Conservation (phyloP, 2,113 vertebrate genomes). For the Hemiscyllium ocellatum region DNA sequence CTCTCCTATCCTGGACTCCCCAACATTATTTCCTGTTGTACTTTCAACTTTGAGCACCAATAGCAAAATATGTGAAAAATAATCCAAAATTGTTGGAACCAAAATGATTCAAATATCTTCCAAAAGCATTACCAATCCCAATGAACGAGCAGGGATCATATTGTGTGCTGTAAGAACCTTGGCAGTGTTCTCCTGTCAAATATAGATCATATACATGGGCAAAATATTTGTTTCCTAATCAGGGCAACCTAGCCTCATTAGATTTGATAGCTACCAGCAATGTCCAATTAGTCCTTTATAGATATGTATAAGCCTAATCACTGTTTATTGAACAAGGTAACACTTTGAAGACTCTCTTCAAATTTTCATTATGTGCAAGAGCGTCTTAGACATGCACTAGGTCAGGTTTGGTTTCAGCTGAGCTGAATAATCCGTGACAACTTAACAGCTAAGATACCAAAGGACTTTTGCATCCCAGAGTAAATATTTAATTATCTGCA, state of each 20-base stretch:
- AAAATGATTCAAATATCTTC: neutral
- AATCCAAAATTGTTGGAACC: neutral
- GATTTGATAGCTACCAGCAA: neutral
- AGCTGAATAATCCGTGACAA: neutral
- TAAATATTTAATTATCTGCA: neutral
- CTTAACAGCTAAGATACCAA: neutral
- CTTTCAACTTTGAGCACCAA: neutral
- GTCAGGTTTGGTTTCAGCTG: neutral
- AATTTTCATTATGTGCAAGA: neutral
- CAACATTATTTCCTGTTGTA: neutral
- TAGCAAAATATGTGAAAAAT: neutral
- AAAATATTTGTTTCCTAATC: neutral
- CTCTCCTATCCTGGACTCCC: neutral
- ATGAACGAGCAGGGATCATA: neutral
- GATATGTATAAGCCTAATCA: neutral
- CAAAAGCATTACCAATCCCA: neutral
- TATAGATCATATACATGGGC: neutral
- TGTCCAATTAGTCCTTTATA: neutral
- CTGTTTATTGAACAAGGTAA: neutral
- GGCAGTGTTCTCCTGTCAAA: neutral
- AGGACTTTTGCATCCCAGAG: neutral
- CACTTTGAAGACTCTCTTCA: neutral
- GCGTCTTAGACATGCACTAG: neutral
- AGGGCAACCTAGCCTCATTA: neutral
- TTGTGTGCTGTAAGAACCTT: neutral